Percentiles rank a stretch among this genome's conserved stretches.
phyloP scores from a whole-genome alignment of 2,797 vertebrate genomes.

The Catamblyrhynchus diadema region DNA sequence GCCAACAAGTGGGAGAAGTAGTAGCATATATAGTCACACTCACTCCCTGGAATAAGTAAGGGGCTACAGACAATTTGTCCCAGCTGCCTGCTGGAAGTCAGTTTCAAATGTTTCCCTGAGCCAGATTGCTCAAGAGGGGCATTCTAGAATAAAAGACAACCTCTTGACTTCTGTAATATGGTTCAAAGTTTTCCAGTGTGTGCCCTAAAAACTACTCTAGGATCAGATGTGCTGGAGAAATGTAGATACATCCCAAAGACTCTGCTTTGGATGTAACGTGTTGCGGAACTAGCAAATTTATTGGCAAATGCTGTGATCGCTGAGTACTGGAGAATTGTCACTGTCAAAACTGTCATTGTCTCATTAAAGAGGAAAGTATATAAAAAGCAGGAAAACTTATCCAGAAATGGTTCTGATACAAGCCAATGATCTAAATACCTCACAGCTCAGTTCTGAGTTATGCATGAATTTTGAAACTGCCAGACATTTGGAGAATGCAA shows the following conservation, averaged over 20 bases:
- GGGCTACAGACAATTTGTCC: not conserved
- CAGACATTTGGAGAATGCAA: not conserved
- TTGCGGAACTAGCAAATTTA: not conserved
- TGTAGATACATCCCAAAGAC: not conserved
- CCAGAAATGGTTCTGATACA: not conserved
- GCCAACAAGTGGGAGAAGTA: not conserved
- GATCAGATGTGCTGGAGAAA: not conserved
- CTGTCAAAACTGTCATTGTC: not conserved
- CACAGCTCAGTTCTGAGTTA: not conserved
- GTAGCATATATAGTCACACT: not conserved
- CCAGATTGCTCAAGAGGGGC: not conserved
- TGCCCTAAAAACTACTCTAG: not conserved
- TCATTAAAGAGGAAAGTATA: not conserved
- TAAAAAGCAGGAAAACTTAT: not conserved
- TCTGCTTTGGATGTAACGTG: rapidly evolving
- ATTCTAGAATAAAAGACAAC: not conserved
- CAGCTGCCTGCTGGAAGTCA: not conserved
- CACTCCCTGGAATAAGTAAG: not conserved
- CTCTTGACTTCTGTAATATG: not conserved
- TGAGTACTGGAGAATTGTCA: not conserved
- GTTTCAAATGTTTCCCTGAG: not conserved
- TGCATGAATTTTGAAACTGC: not conserved
- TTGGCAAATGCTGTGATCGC: not conserved
- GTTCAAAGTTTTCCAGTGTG: not conserved
- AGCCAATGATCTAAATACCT: not conserved